These are phyloP conservation scores for Poeciliopsis prolifica DNA, from an alignment of 2,113 vertebrate species.

Conservation along the genomic window DNA sequence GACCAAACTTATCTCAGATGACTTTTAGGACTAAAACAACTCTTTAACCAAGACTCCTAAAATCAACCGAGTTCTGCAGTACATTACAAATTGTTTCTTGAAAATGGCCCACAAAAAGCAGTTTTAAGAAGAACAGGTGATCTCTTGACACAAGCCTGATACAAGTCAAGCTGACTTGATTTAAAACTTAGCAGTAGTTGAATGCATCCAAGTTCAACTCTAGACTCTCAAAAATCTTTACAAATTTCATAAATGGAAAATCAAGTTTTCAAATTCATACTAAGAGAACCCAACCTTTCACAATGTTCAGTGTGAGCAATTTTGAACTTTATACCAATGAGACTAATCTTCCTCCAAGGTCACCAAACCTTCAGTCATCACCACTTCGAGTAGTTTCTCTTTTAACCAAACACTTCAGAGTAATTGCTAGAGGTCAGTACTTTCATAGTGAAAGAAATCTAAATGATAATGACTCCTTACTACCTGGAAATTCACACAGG, in stretches of 20 bases:
- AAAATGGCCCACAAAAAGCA: constrained; percentile 35
- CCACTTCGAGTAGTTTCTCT: constrained; percentile 32
- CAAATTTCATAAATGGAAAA: no score
- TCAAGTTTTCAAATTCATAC: background rate
- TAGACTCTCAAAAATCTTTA: no score
- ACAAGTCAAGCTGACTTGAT: no score
- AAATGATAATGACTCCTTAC: constrained; percentile 79
- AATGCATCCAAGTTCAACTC: no score
- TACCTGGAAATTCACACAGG: constrained; percentile 73
- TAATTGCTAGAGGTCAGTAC: constrained; percentile 75
- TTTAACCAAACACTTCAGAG: constrained; percentile 41
- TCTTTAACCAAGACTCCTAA: constrained; percentile 48
- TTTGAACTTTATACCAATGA: constrained; percentile 31
- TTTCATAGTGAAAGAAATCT: constrained; percentile 75
- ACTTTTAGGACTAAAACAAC: constrained; percentile 46
- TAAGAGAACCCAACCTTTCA: constrained; percentile 1
- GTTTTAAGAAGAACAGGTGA: constrained; percentile 43
- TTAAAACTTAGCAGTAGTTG: no score
- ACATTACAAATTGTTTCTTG: constrained; percentile 49
- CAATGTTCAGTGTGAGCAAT: constrained; percentile 28
- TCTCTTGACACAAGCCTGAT: background rate
- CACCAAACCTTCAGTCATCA: constrained; percentile 28
- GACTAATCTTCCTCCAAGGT: constrained; percentile 43
- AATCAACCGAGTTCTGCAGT: constrained; percentile 43
- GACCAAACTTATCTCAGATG: constrained; percentile 73